phyloP scores from a whole-genome alignment of 2,888 invertebrate species.

The Galerucella pusilla region DNA sequence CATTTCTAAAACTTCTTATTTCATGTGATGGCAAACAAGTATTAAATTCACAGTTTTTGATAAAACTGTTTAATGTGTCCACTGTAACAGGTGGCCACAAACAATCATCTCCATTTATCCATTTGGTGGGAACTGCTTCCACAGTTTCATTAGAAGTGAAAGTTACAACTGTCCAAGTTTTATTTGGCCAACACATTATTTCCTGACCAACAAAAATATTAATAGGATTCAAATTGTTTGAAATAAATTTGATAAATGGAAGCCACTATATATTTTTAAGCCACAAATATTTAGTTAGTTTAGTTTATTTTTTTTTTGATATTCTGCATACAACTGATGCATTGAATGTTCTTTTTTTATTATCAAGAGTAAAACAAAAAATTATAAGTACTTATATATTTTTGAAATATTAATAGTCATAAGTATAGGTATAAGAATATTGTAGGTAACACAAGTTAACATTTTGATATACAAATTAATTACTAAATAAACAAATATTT shows the following conservation, averaged over 20 bases:
- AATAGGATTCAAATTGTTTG: slow-evolving; percentile 2
- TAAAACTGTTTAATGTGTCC: slow-evolving; percentile 27
- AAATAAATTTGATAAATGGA: slow-evolving; percentile 3
- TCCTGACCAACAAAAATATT: neutral
- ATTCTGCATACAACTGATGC: neutral
- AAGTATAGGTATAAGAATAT: no score
- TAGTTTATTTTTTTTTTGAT: neutral
- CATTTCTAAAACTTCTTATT: slow-evolving; percentile 26
- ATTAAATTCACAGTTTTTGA: slow-evolving; percentile 21
- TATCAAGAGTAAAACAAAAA: neutral
- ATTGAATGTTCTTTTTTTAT: neutral
- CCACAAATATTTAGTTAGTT: neutral
- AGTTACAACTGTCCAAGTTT: slow-evolving; percentile 7
- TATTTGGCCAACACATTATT: slow-evolving; percentile 7
- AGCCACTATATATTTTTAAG: neutral
- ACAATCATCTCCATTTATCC: slow-evolving; percentile 28
- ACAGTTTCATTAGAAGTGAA: slow-evolving; percentile 31
- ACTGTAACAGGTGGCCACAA: slow-evolving; percentile 29
- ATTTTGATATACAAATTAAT: no score
- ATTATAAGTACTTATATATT: no score
- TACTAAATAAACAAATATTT: no score
- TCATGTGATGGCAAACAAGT: slow-evolving; percentile 26
- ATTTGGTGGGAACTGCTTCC: slow-evolving; percentile 33
- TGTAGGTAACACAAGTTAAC: no score
- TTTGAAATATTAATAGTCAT: no score